These are phyloP conservation scores for Anas bernieri DNA, from an alignment of 2,797 vertebrate genomes.

Conservation along the genomic window DNA sequence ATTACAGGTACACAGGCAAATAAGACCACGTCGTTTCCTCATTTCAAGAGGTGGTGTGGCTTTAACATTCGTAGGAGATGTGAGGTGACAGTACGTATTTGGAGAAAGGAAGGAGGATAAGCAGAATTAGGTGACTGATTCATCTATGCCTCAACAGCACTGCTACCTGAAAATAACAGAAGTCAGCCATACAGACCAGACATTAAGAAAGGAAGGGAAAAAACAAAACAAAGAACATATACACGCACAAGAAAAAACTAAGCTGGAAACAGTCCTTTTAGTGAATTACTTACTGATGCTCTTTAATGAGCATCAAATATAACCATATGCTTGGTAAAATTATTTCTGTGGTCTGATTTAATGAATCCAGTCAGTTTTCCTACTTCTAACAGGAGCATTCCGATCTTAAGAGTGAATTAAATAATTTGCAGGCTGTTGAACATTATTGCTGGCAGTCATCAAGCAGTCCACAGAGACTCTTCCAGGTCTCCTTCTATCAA, in stretches of 20 bases:
- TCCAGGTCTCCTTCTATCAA: not conserved
- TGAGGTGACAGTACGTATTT: rapidly evolving
- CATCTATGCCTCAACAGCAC: not conserved
- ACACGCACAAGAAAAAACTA: not conserved
- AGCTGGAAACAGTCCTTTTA: not conserved
- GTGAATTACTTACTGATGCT: constrained; percentile 5
- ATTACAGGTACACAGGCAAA: not conserved
- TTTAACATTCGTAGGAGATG: not conserved
- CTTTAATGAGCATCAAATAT: not conserved
- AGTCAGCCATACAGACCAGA: not conserved
- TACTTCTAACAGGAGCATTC: not conserved
- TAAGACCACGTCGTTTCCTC: not conserved
- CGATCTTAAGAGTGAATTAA: not conserved
- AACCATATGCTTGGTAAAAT: not conserved
- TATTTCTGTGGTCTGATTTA: constrained; percentile 5
- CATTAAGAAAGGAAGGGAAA: not conserved
- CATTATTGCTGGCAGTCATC: not conserved
- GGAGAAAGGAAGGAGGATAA: not conserved
- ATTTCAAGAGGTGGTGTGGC: not conserved
- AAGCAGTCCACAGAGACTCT: not conserved
- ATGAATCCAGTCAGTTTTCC: not conserved
- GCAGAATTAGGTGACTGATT: not conserved
- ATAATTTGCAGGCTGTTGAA: not conserved
- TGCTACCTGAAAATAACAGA: not conserved
- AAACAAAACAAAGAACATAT: not conserved